Conservation (phyloP, 2,888 invertebrate species). For the Tortricodes alternella region DNA sequence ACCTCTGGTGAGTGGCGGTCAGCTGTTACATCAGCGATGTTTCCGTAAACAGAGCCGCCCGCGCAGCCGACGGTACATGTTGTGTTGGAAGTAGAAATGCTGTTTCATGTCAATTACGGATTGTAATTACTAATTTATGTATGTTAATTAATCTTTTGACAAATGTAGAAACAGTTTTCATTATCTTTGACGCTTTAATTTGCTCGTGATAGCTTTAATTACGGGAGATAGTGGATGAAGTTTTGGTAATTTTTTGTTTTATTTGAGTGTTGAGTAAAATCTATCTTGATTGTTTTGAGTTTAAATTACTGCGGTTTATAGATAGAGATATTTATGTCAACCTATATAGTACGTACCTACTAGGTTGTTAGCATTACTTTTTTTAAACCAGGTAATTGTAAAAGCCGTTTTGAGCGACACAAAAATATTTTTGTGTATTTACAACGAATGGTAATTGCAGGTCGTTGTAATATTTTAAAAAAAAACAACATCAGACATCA, state of each 20-base stretch:
- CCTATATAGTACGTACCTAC: too few relatives aligned
- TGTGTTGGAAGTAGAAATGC: neutral
- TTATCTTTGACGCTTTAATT: neutral
- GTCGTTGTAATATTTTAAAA: too few relatives aligned
- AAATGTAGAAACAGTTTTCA: neutral
- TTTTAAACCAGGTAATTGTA: too few relatives aligned
- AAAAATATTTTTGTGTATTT: too few relatives aligned
- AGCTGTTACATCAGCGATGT: constrained; percentile 50
- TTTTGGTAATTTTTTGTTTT: neutral
- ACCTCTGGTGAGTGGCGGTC: constrained; percentile 33
- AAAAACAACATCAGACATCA: too few relatives aligned
- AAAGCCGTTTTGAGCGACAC: too few relatives aligned
- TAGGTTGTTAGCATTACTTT: too few relatives aligned
- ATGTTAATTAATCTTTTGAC: neutral
- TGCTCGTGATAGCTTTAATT: neutral
- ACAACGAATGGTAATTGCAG: too few relatives aligned
- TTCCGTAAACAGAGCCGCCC: constrained; percentile 50
- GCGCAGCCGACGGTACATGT: constrained; percentile 22
- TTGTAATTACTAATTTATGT: neutral
- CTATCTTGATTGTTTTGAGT: too few relatives aligned
- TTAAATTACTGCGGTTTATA: too few relatives aligned
- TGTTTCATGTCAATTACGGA: neutral
- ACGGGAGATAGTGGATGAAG: neutral
- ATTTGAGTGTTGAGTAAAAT: neutral
- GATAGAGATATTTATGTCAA: too few relatives aligned